Evolutionary conservation across 37 sponge, comb jelly and placozoan genomes (phyloP), one percentile per base, ranked within the genome.

Genomic region (Cliona cf. orientalis): DNA sequence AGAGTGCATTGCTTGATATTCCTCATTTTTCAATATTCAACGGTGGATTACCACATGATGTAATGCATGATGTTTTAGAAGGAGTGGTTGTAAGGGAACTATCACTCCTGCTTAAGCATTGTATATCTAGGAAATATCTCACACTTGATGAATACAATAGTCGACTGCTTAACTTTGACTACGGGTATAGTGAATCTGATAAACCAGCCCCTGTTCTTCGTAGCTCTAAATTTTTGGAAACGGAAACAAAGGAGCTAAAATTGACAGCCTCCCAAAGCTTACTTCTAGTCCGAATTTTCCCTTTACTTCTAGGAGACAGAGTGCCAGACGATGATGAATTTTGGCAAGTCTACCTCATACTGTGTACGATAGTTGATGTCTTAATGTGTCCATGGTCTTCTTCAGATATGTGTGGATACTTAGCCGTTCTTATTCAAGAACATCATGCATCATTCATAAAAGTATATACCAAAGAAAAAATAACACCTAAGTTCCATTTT

Each of bases 41-140:
- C 9, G 61, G 72, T 70, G 82, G 82, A 2, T 23, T 81, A 41
- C 82, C 72, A 36, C 82, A 81, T 81, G 82, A 81, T 81, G 37
- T 41, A 25, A 81, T 81, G 82, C 82, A 81, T 39, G 72, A 81
- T 39, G 2, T 81, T 3, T 38, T 81, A 3, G 82, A 83, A 43
- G 83, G 83, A 3, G 41, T 83, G 33, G 83, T 33, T n/a, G 71
- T 58, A 58, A 37, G 25, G 26, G 83, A 83, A 64, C 33, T 83
- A 23, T 46, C 40, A 23, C 56, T 72, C 19, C 11, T 83, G 0
- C 64, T 83, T 19, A 4, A 17, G 3, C 67, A 83, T 83, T 72
- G 42, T 22, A 17, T 43, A 3, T 3, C 22, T 37, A 68, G 63
- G 39, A 65, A 69, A 12, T 19, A 43, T 42, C 58, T 75, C 25